Evolutionary conservation across 2,797 vertebrate species (phyloP).

Genomic region (Threskiornis aethiopicus): DNA sequence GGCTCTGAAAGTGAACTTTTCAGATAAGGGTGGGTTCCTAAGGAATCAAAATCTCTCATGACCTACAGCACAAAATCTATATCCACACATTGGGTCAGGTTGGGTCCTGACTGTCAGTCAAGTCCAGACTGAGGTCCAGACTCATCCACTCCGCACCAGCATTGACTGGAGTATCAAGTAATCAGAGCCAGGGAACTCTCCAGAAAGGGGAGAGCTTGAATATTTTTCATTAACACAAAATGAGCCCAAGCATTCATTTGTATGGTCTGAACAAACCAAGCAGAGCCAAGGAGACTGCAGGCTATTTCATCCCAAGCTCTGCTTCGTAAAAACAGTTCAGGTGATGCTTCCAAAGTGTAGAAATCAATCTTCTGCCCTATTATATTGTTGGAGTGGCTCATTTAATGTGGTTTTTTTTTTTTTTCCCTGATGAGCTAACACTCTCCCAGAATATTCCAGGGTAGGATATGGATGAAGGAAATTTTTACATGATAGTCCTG

Average conservation of each 20-base stretch:
- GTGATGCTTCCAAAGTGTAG: neutral
- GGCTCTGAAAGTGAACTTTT: neutral
- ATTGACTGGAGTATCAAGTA: neutral
- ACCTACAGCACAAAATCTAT: neutral
- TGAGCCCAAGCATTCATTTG: neutral
- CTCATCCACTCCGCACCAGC: neutral
- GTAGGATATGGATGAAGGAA: neutral
- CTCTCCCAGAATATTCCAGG: neutral
- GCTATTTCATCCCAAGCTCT: neutral
- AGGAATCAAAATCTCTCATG: neutral
- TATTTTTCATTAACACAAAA: neutral
- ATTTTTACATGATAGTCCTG: accelerated
- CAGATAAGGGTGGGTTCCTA: accelerated
- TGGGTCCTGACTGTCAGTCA: neutral
- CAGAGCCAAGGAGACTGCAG: neutral
- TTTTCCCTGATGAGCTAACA: neutral
- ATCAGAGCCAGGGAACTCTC: neutral
- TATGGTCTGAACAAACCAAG: neutral
- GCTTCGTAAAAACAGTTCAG: neutral
- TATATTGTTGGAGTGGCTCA: neutral
- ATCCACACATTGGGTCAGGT: neutral
- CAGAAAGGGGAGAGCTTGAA: neutral
- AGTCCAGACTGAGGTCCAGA: too few relatives aligned
- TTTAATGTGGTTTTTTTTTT: neutral
- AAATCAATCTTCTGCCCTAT: neutral